Base-by-base conservation (phyloP, 2,888 invertebrate genomes). In the Phyllotreta cruciferae region DNA sequence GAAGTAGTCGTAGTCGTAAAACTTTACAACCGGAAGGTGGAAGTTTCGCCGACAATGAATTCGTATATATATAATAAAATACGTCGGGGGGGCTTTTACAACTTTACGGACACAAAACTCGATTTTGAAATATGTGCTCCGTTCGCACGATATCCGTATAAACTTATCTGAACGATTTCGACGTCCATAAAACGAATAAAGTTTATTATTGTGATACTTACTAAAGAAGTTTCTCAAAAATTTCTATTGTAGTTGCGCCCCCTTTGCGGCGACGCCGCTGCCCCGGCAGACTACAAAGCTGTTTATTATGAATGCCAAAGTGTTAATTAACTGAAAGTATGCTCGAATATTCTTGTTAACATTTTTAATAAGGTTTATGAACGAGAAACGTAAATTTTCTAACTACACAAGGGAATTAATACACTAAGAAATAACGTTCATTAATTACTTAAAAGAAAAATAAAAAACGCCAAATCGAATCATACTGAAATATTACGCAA, bases 11-110 rank as follows among this genome's bases (percentile, higher is more conserved):
- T 10, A 24, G 41, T 57, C 57, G 57, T 57, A 57, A 57, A 57
- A 57, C 50, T 57, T 57, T 57, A 57, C 35, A 41, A 50, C 57
- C 41, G 57, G 50, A 57, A 49, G 57, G 50, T 57, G 41, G 41
- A 57, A 57, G 34, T 57, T 49, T 10, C 50, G 14, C 13, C 34
- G 41, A 50, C 57, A 57, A 50, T 41, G 39, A 38, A 38, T 41
- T 57, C 49, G 37, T 41, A 49, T 57, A 39, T 34, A 50, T 35
- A 57, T 38, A 56, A 37, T 37, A 6, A 7, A 35, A 9, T 9
- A 6, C 36, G 49, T 50, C 49, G 4, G 14, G 41, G n/a, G 34
- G n/a, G 49, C 34, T 37, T 50, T 41, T 34, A 45, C 13, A 47
- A 47, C 49, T 57, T 39, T 50, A 39, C 39, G 39, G 35, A 52